Evolutionary conservation across 2,888 invertebrate species (phyloP).

Genomic region (Blomia tropicalis): DNA sequence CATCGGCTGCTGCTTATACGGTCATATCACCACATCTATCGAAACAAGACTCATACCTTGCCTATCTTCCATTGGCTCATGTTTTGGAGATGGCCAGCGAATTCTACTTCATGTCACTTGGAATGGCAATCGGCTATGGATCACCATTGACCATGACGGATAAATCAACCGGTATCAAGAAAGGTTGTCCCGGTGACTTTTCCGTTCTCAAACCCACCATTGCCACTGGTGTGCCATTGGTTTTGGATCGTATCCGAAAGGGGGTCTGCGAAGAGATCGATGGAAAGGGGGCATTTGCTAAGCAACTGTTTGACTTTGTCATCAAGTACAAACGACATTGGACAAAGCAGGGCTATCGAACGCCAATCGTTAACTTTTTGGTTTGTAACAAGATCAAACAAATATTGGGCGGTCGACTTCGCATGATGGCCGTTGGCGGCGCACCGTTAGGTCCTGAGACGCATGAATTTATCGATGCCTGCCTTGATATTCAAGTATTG

Average conservation of each 20-base stretch:
- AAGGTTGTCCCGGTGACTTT: constrained; percentile 85
- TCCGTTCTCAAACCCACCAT: constrained; percentile 76
- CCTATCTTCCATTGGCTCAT: constrained; percentile 89
- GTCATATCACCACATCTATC: constrained; percentile 24
- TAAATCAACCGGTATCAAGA: constrained; percentile 78
- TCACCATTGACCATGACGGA: constrained; percentile 63
- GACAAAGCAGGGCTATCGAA: constrained; percentile 46
- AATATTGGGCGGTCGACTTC: constrained; percentile 71
- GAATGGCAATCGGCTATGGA: constrained; percentile 87
- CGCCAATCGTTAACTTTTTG: constrained; percentile 41
- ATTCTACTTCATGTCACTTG: constrained; percentile 61
- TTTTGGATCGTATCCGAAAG: constrained; percentile 45
- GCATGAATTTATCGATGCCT: constrained; percentile 77
- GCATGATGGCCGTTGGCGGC: constrained; percentile 78
- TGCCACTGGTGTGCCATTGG: constrained; percentile 85
- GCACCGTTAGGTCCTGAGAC: constrained; percentile 90
- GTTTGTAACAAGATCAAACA: constrained; percentile 49
- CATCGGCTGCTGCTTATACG: constrained; percentile 28
- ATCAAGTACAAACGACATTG: constrained; percentile 80
- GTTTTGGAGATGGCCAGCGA: constrained; percentile 82
- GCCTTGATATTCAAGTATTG: constrained; percentile 71
- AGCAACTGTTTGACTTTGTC: constrained; percentile 78
- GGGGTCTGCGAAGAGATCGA: constrained; percentile 81
- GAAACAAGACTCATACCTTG: constrained; percentile 63
- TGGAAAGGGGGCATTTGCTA: constrained; percentile 55